These are phyloP conservation scores for Coregonus sp. DNA, from an alignment of 2,797 vertebrate species.

Conservation along the genomic window DNA sequence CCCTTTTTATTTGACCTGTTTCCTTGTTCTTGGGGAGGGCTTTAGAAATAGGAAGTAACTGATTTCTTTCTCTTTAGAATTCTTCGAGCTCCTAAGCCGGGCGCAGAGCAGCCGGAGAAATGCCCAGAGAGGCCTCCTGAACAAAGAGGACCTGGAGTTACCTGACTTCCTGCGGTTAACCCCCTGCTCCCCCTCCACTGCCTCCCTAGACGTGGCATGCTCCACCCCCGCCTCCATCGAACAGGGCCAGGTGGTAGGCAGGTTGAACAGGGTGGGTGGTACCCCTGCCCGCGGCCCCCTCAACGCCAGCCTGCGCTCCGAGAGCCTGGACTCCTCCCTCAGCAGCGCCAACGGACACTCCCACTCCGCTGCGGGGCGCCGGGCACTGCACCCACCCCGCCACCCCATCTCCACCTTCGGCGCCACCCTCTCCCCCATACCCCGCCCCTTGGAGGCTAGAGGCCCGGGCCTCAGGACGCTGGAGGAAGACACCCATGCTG, in stretches of 20 bases:
- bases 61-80: constrained; percentile 75
- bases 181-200: constrained; percentile 30
- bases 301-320: constrained; percentile 66
- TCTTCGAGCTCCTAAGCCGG: constrained; percentile 97
- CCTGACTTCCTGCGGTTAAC: constrained; percentile 93
- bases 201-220: constrained; percentile 58
- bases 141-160: constrained; percentile 92
- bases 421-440: constrained; percentile 78
- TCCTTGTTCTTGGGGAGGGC: constrained; percentile 1
- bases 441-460: constrained; percentile 61
- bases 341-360: constrained; percentile 73
- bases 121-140: constrained; percentile 94
- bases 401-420: constrained; percentile 66
- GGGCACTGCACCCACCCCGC: constrained; percentile 63
- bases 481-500: constrained; percentile 79
- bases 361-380: constrained; percentile 52
- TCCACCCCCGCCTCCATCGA: constrained; percentile 72
- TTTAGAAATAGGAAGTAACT: not conserved
- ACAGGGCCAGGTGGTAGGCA: constrained; percentile 47
- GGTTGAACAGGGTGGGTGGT: constrained; percentile 62
- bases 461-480: constrained; percentile 76
- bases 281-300: constrained; percentile 51
- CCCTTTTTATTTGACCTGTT: constrained; percentile 5
- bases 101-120: constrained; percentile 93
- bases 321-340: constrained; percentile 73